Evolutionary conservation across 2,888 invertebrate genomes (phyloP), one percentile per base, ranked within the genome.

Genomic region (Lepetodrilus schrolli): DNA sequence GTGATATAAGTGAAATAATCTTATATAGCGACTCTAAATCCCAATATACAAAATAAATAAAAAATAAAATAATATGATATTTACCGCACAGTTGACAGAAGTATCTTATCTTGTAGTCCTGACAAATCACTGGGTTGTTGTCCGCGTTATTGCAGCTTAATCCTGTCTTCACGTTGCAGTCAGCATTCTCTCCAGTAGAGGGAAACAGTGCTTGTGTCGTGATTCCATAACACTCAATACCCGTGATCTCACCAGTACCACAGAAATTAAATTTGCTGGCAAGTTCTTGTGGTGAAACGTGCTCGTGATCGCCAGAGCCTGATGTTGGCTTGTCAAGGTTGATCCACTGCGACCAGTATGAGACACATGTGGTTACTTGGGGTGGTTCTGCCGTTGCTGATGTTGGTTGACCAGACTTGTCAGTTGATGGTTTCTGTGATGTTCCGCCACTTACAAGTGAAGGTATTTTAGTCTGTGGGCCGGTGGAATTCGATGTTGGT

Each of bases 131-230:
- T 13, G 82, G 83, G 72, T 65, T 73, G 48, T 83, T 83, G 37
- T 84, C 82, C 7, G 48, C 74, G 37, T 80, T 82, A 5, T 76
- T 72, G 87, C 96, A 96, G 2, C 93, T 90, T 0, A 96, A 91
- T 0, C 96, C 96, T 7, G 92, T 92, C 81, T 95, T 93, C 74
- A 96, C 87, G 48, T 83, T 78, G 71, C 88, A 88, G 13, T 73
- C 75, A 7, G 76, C 47, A 0, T 78, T 80, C 30, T 84, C 82
- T 5, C 82, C 82, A 48, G 82, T 79, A 4, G 47, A 47, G 17
- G 4, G n/a, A 8, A 47, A 38, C 20, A 43, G 23, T n/a, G 68
- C 43, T 8, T 68, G 43, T n/a, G 68, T 47, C 13, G 23, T n/a
- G 5, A 68, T 23, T 20, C 68, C 68, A n/a, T 26, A 68, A 26